A percentile compares a stretch with the other conserved stretches of the same genome.
Evolutionary conservation across 2,797 vertebrate species (phyloP).

Genomic region (Malacoraja senta): DNA sequence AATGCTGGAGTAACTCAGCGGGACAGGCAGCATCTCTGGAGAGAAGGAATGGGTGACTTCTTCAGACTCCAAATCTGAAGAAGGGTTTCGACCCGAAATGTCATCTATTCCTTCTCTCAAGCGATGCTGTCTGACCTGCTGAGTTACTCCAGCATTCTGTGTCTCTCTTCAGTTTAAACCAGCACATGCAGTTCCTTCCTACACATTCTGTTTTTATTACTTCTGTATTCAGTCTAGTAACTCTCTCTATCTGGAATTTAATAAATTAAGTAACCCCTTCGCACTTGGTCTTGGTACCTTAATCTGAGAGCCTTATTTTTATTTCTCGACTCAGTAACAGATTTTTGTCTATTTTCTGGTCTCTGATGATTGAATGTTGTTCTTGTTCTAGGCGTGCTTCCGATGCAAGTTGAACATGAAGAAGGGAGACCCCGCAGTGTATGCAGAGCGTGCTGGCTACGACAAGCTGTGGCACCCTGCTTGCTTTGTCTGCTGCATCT

Average conservation of each 20-base stretch:
- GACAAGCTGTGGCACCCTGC: constrained; percentile 92
- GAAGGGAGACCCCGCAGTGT: constrained; percentile 84
- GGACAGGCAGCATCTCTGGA: too few relatives aligned
- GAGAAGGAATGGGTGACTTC: too few relatives aligned
- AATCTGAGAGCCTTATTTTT: neutral
- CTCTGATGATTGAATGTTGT: neutral
- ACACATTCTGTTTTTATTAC: too few relatives aligned
- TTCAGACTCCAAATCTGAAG: too few relatives aligned
- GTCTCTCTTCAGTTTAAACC: too few relatives aligned
- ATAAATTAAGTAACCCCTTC: neutral
- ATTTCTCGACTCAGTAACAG: neutral
- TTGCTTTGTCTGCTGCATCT: constrained; percentile 86
- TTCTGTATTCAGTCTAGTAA: neutral
- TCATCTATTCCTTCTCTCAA: too few relatives aligned
- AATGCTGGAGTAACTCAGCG: too few relatives aligned
- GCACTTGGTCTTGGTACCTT: too few relatives aligned
- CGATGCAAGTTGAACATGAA: constrained; percentile 77
- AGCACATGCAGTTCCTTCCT: too few relatives aligned
- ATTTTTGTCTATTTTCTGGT: neutral
- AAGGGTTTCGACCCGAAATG: too few relatives aligned
- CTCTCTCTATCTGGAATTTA: neutral
- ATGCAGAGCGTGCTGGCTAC: constrained; percentile 85
- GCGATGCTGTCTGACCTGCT: too few relatives aligned
- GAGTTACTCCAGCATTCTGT: too few relatives aligned
- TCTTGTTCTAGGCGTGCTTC: constrained; percentile 68